These are phyloP conservation scores for Nothoprocta perdicaria DNA, from an alignment of 2,113 vertebrate genomes.

Conservation along the genomic window DNA sequence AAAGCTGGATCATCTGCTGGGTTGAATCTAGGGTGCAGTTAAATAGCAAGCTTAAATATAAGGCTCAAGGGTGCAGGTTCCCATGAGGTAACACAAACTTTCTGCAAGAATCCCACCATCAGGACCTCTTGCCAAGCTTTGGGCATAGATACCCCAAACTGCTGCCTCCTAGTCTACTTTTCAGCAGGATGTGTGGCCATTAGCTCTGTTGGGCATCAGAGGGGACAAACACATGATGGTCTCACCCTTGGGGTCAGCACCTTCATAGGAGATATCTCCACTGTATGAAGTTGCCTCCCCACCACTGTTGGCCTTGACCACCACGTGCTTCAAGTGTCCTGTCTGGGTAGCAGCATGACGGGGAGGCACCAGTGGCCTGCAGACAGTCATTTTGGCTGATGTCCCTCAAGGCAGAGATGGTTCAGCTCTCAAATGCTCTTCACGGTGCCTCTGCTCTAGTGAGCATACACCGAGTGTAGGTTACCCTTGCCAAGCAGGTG, in stretches of 20 bases:
- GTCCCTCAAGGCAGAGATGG: background rate
- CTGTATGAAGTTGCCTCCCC: no score
- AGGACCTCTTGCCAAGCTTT: background rate
- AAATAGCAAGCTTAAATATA: accelerated
- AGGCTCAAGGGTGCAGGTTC: background rate
- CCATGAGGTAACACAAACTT: accelerated
- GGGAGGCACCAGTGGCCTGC: background rate
- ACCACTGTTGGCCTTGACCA: no score
- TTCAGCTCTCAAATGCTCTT: background rate
- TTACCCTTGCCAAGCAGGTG: no score
- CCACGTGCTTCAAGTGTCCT: no score
- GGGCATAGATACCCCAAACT: background rate
- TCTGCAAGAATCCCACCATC: background rate
- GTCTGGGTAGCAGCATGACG: background rate
- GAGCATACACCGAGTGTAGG: no score
- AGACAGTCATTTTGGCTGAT: background rate
- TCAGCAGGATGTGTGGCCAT: background rate
- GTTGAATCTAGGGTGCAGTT: background rate
- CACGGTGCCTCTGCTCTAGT: background rate
- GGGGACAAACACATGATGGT: background rate
- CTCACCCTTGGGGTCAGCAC: accelerated
- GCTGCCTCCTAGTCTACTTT: background rate
- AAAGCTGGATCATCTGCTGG: background rate
- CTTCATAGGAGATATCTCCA: background rate
- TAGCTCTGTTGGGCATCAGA: background rate